These are phyloP conservation scores for Hydrotaea cyrtoneurina DNA, from an alignment of 2,888 invertebrate species.

Conservation along the genomic window DNA sequence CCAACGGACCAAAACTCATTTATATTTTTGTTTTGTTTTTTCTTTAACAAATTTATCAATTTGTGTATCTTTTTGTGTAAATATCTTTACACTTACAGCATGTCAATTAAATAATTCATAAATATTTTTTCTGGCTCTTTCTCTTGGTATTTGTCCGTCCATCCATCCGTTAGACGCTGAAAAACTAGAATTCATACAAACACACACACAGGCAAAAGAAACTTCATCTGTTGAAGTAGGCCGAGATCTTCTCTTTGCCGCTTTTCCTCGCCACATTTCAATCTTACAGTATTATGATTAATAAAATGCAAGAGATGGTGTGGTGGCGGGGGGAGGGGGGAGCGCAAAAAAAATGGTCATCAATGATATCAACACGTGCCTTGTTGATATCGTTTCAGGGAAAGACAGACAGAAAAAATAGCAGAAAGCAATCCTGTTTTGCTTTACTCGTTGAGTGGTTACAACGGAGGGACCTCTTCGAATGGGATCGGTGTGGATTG, in stretches of 20 bases:
- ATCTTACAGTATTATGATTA: slow-evolving; percentile 48
- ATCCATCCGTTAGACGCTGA: neutral
- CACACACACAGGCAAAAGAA: neutral
- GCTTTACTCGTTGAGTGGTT: neutral
- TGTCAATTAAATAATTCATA: slow-evolving; percentile 68
- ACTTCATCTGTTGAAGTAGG: neutral
- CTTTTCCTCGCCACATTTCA: neutral
- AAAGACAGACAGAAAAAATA: slow-evolving; percentile 13
- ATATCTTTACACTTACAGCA: slow-evolving; percentile 66
- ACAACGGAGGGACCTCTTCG: neutral
- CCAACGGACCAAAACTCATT: neutral
- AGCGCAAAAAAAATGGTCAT: slow-evolving; percentile 39
- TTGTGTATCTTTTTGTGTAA: slow-evolving; percentile 68
- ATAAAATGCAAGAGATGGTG: neutral
- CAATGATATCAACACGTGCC: slow-evolving; percentile 67
- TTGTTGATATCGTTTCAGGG: slow-evolving; percentile 41
- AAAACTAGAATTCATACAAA: neutral
- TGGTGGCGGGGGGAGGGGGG: no score
- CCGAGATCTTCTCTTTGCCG: neutral
- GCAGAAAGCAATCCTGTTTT: slow-evolving; percentile 48
- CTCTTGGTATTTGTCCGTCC: neutral
- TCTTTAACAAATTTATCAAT: slow-evolving; percentile 65
- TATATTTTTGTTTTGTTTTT: neutral
- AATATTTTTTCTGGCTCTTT: slow-evolving; percentile 40
- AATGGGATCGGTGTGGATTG: neutral